Evolutionary conservation across 1,140 invertebrate species (phyloP), one percentile per base, ranked within the genome.

Genomic region (Adoxophyes honmai): DNA sequence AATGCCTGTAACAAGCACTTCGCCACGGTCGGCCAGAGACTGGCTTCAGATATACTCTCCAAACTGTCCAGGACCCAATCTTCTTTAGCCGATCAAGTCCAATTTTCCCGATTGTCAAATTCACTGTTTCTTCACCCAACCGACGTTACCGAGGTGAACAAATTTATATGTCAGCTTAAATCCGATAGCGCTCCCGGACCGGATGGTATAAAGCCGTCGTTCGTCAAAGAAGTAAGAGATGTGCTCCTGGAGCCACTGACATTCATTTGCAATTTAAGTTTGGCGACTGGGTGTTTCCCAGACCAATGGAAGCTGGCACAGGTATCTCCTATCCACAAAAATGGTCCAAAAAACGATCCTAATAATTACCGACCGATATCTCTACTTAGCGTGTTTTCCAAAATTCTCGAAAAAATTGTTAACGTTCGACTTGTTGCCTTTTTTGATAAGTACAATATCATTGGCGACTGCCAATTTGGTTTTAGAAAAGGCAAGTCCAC

Each of bases 401-500:
- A n/a, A n/a, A 6, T 54, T 6, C 52, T 54, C 4, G 52, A 54
- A 18, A 54, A 54, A 15, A 34, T 54, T n/a, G 35, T 54, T n/a
- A 54, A 54, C 18, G 1, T 7, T 21, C 34, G 52, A 2, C 18
- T 54, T 2, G 8, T 37, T 3, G 1, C 10, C 4, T 54, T 16
- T 34, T 6, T 54, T 14, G 28, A 52, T 3, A 14, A 6, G 13
- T 4, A 34, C 6, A 16, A 52, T 10, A 3, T 34, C 6, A 18
- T 52, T n/a, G 33, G 21, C n/a, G 11, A 11, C 6, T 4, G 28
- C 9, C 48, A 52, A 34, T 52, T 52, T 13, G 48, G 48, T 34
- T 52, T 52, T n/a, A n/a, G n/a, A n/a, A n/a, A n/a, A n/a, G n/a
- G n/a, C n/a, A n/a, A n/a, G n/a, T n/a, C n/a, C n/a, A n/a, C n/a